phyloP scores from a whole-genome alignment of 2,888 invertebrate genomes.

The Drosophila kokeensis region DNA sequence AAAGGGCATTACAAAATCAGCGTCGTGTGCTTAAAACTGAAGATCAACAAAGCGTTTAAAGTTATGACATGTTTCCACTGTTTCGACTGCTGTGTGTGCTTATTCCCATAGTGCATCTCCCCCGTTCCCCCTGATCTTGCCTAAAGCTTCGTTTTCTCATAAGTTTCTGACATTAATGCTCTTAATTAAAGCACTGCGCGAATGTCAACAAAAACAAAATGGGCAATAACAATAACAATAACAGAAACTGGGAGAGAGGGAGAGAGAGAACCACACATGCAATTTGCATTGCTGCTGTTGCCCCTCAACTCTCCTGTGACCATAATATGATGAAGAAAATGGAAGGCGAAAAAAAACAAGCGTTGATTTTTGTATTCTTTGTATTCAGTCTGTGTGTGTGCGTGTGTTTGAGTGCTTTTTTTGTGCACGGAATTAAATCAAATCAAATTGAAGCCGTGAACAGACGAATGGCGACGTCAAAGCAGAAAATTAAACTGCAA shows the following conservation, averaged over 20 bases:
- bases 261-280: constrained; percentile 30
- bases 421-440: constrained; percentile 64
- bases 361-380: constrained; percentile 42
- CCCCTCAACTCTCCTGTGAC: constrained; percentile 27
- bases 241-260: constrained; percentile 7
- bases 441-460: constrained; percentile 70
- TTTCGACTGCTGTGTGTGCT: constrained; percentile 19
- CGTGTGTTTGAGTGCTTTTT: constrained; percentile 15
- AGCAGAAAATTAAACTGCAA: constrained; percentile 71
- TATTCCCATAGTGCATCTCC: constrained; percentile 16
- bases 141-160: constrained; percentile 48
- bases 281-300: constrained; percentile 54
- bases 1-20: constrained; percentile 21
- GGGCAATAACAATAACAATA: constrained; percentile 15
- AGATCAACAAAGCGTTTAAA: constrained; percentile 75
- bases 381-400: constrained; percentile 9
- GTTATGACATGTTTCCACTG: constrained; percentile 57
- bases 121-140: constrained; percentile 2
- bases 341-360: constrained; percentile 35
- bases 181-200: constrained; percentile 75
- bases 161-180: constrained; percentile 79
- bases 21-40: constrained; percentile 58
- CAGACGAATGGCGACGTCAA: constrained; percentile 61
- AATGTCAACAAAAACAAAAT: constrained; percentile 59
- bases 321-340: constrained; percentile 54